These are phyloP conservation scores for Perccottus glenii DNA, from an alignment of 2,113 vertebrate genomes.

Conservation along the genomic window DNA sequence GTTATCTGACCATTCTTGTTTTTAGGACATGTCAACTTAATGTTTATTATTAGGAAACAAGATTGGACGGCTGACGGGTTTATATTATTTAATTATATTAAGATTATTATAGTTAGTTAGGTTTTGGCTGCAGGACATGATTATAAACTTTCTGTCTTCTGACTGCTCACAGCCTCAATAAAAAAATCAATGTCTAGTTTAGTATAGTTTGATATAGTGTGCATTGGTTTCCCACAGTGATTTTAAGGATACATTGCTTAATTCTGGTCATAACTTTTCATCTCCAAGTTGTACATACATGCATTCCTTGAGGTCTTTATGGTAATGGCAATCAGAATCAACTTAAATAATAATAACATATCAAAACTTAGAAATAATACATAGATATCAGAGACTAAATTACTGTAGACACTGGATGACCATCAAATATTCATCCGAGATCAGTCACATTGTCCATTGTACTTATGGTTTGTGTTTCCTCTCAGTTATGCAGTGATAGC, in stretches of 20 bases:
- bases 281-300: conserved; percentile 23
- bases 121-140: conserved; percentile 19
- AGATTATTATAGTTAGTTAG: no score
- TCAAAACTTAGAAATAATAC: no score
- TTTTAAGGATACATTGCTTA: not conserved
- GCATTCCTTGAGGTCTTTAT: conserved; percentile 61
- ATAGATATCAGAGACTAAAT: not conserved
- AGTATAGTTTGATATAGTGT: no score
- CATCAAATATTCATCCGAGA: not conserved
- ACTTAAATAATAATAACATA: no score
- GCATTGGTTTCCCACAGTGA: not conserved
- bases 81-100: no score
- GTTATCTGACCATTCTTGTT: not conserved
- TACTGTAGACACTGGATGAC: not conserved
- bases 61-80: conserved; percentile 37
- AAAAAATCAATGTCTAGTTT: no score
- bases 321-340: no score
- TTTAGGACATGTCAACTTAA: conserved; percentile 16
- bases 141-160: no score
- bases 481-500: conserved; percentile 87
- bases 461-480: not conserved
- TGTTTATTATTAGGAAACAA: conserved; percentile 34
- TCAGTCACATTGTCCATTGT: no score
- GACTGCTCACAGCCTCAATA: conserved; percentile 37
- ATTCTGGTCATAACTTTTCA: not conserved